A percentile compares a stretch with the other conserved stretches of the same genome.
These are phyloP conservation scores for Drosophila falleni DNA, from an alignment of 2,888 invertebrate species.

Conservation along the genomic window DNA sequence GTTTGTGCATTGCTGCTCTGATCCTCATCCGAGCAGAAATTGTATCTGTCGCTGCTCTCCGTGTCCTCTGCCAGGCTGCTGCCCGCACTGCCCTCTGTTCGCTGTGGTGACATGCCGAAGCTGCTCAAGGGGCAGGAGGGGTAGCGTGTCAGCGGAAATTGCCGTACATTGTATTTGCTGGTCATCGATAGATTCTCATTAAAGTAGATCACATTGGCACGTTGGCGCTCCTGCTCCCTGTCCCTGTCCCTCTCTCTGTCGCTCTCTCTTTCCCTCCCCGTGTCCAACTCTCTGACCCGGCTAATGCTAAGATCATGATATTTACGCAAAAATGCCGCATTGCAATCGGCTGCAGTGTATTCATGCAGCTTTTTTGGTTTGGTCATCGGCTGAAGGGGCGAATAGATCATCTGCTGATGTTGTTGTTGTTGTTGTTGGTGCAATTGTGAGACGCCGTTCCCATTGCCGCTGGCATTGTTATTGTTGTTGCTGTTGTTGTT, in stretches of 20 bases:
- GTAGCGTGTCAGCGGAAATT: slow-evolving; percentile 75
- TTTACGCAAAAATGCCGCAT: slow-evolving; percentile 83
- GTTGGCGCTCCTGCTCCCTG: slow-evolving; percentile 24
- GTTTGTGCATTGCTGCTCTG: slow-evolving; percentile 66
- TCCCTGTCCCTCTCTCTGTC: slow-evolving; percentile 20
- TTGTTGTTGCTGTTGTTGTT: slow-evolving; percentile 60
- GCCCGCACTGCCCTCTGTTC: slow-evolving; percentile 52
- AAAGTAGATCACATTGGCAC: slow-evolving; percentile 83
- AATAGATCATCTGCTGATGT: slow-evolving; percentile 30
- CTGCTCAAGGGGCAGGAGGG: slow-evolving; percentile 75
- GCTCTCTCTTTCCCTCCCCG: slow-evolving; percentile 3
- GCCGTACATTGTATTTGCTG: slow-evolving; percentile 82
- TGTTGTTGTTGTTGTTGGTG: slow-evolving; percentile 31
- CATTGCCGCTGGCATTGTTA: slow-evolving; percentile 30
- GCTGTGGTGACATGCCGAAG: slow-evolving; percentile 54
- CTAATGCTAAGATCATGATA: slow-evolving; percentile 80
- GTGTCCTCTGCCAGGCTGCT: slow-evolving; percentile 72
- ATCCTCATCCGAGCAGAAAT: slow-evolving; percentile 83
- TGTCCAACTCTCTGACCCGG: slow-evolving; percentile 23
- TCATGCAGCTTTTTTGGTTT: slow-evolving; percentile 84
- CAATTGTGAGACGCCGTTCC: slow-evolving; percentile 9
- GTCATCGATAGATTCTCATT: slow-evolving; percentile 85
- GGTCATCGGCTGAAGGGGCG: slow-evolving; percentile 50
- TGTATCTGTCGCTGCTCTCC: slow-evolving; percentile 80
- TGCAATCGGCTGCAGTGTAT: slow-evolving; percentile 83